These are phyloP conservation scores for Syndactyla subalaris DNA, from an alignment of 2,797 vertebrate species.

Conservation along the genomic window DNA sequence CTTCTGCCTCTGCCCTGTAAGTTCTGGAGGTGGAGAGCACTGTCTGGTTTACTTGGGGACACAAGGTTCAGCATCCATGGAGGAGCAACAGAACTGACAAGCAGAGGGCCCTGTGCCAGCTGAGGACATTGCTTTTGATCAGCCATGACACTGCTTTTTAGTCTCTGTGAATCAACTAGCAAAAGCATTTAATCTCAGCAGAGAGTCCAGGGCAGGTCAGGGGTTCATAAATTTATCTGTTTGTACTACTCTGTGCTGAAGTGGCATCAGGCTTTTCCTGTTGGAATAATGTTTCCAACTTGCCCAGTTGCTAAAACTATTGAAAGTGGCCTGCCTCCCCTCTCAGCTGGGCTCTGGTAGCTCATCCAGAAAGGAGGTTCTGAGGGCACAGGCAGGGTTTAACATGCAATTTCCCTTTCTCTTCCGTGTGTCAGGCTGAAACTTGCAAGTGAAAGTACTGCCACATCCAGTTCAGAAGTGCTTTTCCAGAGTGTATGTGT, in stretches of 20 bases:
- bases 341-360: background rate
- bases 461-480: background rate
- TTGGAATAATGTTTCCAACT: background rate
- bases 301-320: background rate
- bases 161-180: background rate
- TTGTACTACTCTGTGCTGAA: background rate
- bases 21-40: background rate
- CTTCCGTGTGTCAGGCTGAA: background rate
- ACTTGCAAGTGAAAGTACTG: background rate
- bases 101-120: background rate
- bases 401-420: background rate
- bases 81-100: background rate
- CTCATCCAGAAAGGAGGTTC: background rate
- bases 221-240: background rate
- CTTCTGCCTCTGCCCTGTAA: background rate
- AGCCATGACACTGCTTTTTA: background rate
- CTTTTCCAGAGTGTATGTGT: background rate
- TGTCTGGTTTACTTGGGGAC: background rate
- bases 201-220: background rate
- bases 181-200: slow-evolving; percentile 5
- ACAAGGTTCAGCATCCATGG: background rate
- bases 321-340: background rate
- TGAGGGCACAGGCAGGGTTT: background rate
- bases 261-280: background rate
- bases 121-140: background rate